A percentile compares a stretch with the other conserved stretches of the same genome.
These are phyloP conservation scores for Pecten maximus DNA, from an alignment of 2,888 invertebrate species.

Conservation along the genomic window DNA sequence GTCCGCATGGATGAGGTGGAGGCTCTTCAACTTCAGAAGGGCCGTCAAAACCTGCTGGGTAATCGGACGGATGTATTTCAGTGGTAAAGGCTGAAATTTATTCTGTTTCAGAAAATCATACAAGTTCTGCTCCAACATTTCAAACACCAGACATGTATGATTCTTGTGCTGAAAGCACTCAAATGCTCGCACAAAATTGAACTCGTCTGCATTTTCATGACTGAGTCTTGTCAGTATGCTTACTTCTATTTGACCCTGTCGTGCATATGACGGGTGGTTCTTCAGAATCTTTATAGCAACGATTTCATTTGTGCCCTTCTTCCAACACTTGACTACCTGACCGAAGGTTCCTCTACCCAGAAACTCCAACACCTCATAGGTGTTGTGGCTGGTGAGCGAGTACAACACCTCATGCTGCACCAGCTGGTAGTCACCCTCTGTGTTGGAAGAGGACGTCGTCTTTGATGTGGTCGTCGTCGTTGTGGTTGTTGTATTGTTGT, in stretches of 20 bases:
- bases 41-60: conserved; percentile 97
- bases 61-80: conserved; percentile 99
- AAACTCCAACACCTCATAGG: conserved; percentile 98
- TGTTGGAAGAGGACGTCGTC: conserved; percentile 76
- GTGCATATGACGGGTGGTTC: conserved; percentile 99
- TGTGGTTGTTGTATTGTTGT: conserved; percentile 64
- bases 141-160: conserved; percentile 99
- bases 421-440: conserved; percentile 98
- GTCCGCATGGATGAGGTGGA: conserved; percentile 99
- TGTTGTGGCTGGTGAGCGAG: conserved; percentile 90
- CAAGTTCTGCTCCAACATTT: conserved; percentile 99
- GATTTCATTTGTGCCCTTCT: conserved; percentile 99
- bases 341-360: conserved; percentile 99
- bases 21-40: conserved; percentile 94
- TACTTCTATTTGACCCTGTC: conserved; percentile 99
- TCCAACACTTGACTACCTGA: conserved; percentile 99
- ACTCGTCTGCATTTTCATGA: conserved; percentile 85
- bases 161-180: conserved; percentile 99
- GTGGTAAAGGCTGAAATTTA: conserved; percentile 98
- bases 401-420: conserved; percentile 98
- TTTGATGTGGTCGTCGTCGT: conserved; percentile 74
- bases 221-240: conserved; percentile 83
- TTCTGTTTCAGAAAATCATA: conserved; percentile 99
- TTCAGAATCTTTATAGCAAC: conserved; percentile 99
- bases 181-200: conserved; percentile 99